A percentile compares a stretch with the other conserved stretches of the same genome.
Conservation (phyloP, 2,113 vertebrate species). For the Nansenia antarctica region DNA sequence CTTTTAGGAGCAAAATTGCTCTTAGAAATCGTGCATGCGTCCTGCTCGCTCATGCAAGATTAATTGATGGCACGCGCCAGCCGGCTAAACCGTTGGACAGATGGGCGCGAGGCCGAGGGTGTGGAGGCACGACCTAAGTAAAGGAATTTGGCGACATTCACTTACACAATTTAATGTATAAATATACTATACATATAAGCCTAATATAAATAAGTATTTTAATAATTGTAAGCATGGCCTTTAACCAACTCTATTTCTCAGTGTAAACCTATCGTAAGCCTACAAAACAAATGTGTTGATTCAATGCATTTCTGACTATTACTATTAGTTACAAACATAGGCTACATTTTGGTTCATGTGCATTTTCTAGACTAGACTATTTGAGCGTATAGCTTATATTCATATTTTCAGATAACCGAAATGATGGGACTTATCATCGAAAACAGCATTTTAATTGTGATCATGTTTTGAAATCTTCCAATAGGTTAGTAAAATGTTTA, state of each 20-base stretch:
- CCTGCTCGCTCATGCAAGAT: constrained; percentile 29
- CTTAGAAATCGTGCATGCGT: too few relatives aligned
- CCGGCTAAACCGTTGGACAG: constrained; percentile 37
- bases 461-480: neutral
- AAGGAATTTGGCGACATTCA: constrained; percentile 7
- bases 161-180: neutral
- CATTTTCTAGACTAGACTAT: neutral
- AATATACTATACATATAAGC: neutral
- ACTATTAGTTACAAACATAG: neutral
- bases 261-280: too few relatives aligned
- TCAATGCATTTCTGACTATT: too few relatives aligned
- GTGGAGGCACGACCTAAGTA: constrained; percentile 15
- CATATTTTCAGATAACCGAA: too few relatives aligned
- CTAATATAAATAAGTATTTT: too few relatives aligned
- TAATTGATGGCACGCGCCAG: constrained; percentile 56
- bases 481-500: neutral
- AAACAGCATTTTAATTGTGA: neutral
- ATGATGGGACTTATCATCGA: neutral
- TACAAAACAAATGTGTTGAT: neutral
- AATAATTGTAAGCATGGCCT: too few relatives aligned
- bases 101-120: constrained; percentile 25
- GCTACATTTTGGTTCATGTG: neutral
- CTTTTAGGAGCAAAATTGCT: too few relatives aligned
- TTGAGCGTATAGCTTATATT: neutral
- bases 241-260: too few relatives aligned